phyloP scores from a whole-genome alignment of 2,888 invertebrate genomes.

The Perdita meconis region DNA sequence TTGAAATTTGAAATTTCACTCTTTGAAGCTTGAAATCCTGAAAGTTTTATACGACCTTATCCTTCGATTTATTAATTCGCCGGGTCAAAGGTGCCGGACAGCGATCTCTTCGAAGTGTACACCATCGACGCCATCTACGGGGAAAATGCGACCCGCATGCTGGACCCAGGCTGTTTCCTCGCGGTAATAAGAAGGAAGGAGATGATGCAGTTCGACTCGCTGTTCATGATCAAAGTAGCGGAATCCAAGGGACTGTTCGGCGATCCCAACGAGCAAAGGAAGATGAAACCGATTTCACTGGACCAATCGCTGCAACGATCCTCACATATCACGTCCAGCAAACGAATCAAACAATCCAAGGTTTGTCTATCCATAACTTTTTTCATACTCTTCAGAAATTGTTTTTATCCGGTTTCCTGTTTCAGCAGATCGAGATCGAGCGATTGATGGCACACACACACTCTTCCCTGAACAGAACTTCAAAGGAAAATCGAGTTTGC shows the following conservation, averaged over 20 bases:
- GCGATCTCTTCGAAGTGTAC: slow-evolving; percentile 89
- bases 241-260: slow-evolving; percentile 92
- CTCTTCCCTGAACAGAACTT: slow-evolving; percentile 86
- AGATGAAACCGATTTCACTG: background rate
- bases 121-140: slow-evolving; percentile 87
- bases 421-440: slow-evolving; percentile 85
- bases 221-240: slow-evolving; percentile 93
- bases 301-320: background rate
- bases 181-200: slow-evolving; percentile 90
- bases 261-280: slow-evolving; percentile 77
- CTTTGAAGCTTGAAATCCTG: too few species aligned
- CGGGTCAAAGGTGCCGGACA: slow-evolving; percentile 87
- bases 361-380: slow-evolving; percentile 16
- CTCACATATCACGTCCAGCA: slow-evolving; percentile 8
- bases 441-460: slow-evolving; percentile 89
- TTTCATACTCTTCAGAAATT: too few species aligned
- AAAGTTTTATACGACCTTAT: too few species aligned
- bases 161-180: slow-evolving; percentile 87
- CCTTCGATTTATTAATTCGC: too few species aligned
- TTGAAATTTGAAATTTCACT: too few species aligned
- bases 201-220: slow-evolving; percentile 91
- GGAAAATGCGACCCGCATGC: slow-evolving; percentile 83
- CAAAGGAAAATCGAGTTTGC: slow-evolving; percentile 67
- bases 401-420: background rate
- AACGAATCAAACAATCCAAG: slow-evolving; percentile 51